Base-by-base conservation (phyloP, 2,113 vertebrate species). In the Dipodomys spectabilis region DNA sequence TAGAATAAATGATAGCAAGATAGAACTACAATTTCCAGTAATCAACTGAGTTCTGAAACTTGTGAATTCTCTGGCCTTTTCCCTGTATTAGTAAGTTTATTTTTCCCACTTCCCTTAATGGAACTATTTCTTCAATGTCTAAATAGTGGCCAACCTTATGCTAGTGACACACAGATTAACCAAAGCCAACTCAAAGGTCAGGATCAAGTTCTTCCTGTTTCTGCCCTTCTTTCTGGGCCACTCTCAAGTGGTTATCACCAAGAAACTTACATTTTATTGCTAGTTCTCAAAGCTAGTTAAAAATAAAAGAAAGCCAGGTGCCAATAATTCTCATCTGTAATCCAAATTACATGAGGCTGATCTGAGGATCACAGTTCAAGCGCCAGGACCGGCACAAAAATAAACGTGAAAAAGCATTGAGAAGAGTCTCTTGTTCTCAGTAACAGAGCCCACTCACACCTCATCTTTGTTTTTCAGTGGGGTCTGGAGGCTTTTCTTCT, bases 21-120 rank as follows among this genome's bases (percentile, higher is more conserved):
- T 19, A 95, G 49, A 92, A 35, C 27, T 60, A 85, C 68, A 80
- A 65, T 64, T n/a, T 19, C 71, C 39, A 74, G 45, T 49, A 28
- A 65, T 3, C 15, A 73, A 85, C 87, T 77, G 27, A 15, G n/a
- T 68, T 93, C 86, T 78, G 72, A 90, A 82, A 11, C 39, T 87
- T 74, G 7, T 79, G 45, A 60, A 49, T 28, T 5, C n/a, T 49
- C 72, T 86, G 68, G 62, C 39, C 78, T 74, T 77, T 67, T n/a
- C 69, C 53, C 53, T 89, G 20, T 23, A 75, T 39, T 68, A 53
- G 19, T 25, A 60, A 92, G 49, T 88, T 88, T 39, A 71, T 85
- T 82, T 92, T 49, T 60, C 44, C 49, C 45, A n/a, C 18, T 73
- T 86, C 69, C 28, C 57, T 77, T 81, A n/a, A 79, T 67, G 79